phyloP scores from a whole-genome alignment of 2,888 invertebrate species.

The Lithodes maja region DNA sequence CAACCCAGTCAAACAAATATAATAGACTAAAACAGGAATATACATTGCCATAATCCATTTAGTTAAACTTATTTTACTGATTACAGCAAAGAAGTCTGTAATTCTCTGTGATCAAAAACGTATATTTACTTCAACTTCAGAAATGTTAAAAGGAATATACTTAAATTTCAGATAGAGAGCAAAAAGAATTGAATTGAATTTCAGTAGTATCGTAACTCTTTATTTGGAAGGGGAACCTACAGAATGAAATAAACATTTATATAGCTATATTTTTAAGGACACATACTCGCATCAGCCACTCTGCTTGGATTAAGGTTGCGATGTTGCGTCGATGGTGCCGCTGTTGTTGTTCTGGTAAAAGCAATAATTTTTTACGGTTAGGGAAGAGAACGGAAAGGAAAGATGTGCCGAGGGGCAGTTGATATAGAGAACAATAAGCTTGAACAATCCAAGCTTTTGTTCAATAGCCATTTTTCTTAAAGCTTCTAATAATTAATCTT shows the following conservation, averaged over 20 bases:
- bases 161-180: too few relatives aligned
- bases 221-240: neutral
- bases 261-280: constrained; percentile 21
- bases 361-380: constrained; percentile 55
- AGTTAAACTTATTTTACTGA: too few relatives aligned
- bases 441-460: too few relatives aligned
- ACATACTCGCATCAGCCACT: constrained; percentile 15
- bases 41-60: too few relatives aligned
- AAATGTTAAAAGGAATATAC: too few relatives aligned
- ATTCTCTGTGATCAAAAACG: too few relatives aligned
- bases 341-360: constrained; percentile 51
- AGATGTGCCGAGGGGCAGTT: neutral
- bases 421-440: too few relatives aligned
- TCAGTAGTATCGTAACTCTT: neutral
- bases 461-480: too few relatives aligned
- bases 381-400: constrained; percentile 13
- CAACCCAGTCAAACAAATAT: constrained; percentile 34
- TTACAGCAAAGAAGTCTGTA: too few relatives aligned
- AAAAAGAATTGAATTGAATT: neutral
- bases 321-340: constrained; percentile 47
- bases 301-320: constrained; percentile 46
- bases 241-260: constrained; percentile 3
- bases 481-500: too few relatives aligned
- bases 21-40: neutral
- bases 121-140: too few relatives aligned